Percentiles rank a stretch among this genome's conserved stretches.
These are phyloP conservation scores for Amniataba percoides DNA, from an alignment of 2,797 vertebrate species.

Conservation along the genomic window DNA sequence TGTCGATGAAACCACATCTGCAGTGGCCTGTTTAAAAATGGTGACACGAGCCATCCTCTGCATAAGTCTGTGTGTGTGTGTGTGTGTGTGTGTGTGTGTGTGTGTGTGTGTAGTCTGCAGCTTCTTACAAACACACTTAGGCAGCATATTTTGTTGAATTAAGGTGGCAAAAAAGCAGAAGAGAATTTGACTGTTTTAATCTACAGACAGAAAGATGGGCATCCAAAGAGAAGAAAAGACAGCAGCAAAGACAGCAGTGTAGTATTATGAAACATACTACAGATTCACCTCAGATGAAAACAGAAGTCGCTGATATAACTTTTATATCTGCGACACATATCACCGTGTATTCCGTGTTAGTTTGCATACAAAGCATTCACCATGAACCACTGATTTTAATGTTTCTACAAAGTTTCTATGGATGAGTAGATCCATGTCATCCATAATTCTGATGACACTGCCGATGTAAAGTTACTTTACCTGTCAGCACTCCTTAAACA, in stretches of 20 bases:
- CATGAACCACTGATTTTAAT: background rate
- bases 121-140: constrained; percentile 29
- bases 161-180: constrained; percentile 1
- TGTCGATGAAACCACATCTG: constrained; percentile 26
- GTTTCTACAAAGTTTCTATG: constrained; percentile 26
- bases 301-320: constrained; percentile 18
- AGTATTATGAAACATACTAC: constrained; percentile 31
- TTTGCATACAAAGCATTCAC: background rate
- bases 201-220: constrained; percentile 12
- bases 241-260: constrained; percentile 1
- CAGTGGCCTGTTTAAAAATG: constrained; percentile 34
- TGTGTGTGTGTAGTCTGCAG: constrained; percentile 28
- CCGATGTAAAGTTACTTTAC: constrained; percentile 45
- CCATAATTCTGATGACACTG: constrained; percentile 18
- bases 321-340: constrained; percentile 51
- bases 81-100: background rate
- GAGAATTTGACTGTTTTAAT: constrained; percentile 51
- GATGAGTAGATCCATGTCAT: constrained; percentile 33
- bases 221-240: constrained; percentile 1
- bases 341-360: constrained; percentile 18
- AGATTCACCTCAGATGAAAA: constrained; percentile 45
- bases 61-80: constrained; percentile 26
- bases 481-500: constrained; percentile 46
- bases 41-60: constrained; percentile 33
- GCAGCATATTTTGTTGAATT: constrained; percentile 16